phyloP scores from a whole-genome alignment of 2,797 vertebrate species.

The Dallia pectoralis region DNA sequence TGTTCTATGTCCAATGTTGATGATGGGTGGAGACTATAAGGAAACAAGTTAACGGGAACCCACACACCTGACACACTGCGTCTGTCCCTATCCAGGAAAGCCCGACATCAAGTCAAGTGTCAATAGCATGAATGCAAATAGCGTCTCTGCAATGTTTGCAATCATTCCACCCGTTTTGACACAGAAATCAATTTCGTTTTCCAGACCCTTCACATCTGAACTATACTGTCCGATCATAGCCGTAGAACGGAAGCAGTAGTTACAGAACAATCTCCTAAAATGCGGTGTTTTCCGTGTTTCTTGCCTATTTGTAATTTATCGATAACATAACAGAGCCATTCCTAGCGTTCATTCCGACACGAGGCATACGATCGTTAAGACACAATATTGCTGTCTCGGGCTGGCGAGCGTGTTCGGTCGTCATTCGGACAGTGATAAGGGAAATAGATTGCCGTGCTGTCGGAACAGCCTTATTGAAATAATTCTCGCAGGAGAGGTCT shows the following conservation, averaged over 20 bases:
- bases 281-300: neutral
- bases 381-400: neutral
- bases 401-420: neutral
- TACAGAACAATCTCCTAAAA: neutral
- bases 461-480: neutral
- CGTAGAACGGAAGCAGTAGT: neutral
- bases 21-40: conserved; percentile 58
- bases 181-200: neutral
- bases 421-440: neutral
- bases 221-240: neutral
- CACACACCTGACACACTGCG: conserved; percentile 54
- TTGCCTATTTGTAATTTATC: neutral
- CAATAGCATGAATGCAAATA: conserved; percentile 47
- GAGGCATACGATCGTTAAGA: neutral
- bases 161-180: conserved; percentile 22
- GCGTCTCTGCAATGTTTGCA: conserved; percentile 30
- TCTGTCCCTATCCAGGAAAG: conserved; percentile 52
- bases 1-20: conserved; percentile 48
- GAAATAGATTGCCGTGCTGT: neutral
- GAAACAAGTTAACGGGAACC: conserved; percentile 68
- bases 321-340: neutral
- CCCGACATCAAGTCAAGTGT: conserved; percentile 51
- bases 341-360: neutral
- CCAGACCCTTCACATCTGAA: no score
- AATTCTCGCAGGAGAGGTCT: neutral